Conservation (phyloP, 2,888 invertebrate genomes). For the Diarsia rubi region DNA sequence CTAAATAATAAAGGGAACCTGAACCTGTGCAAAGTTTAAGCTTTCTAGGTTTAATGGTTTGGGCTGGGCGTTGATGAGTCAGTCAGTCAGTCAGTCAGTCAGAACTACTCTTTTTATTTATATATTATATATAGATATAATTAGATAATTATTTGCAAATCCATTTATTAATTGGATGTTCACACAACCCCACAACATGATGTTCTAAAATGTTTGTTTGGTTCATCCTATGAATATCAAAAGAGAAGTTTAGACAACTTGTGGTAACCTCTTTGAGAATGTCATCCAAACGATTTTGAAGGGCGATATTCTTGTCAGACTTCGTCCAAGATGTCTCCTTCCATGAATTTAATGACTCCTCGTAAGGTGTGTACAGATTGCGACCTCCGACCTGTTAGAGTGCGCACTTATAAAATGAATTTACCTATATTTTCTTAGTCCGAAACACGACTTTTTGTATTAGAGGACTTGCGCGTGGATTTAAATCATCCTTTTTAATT, state of each 20-base stretch:
- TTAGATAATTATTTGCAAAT: background rate
- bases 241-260: background rate
- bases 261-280: background rate
- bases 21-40: too few relatives aligned
- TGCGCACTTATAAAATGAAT: conserved; percentile 21
- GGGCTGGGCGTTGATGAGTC: too few relatives aligned
- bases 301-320: conserved; percentile 44
- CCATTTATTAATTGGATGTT: too few relatives aligned
- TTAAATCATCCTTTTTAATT: background rate
- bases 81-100: too few relatives aligned
- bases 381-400: conserved; percentile 11
- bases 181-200: too few relatives aligned
- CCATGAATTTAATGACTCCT: conserved; percentile 32
- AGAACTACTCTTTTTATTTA: too few relatives aligned
- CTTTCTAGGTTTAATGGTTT: too few relatives aligned
- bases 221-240: too few relatives aligned
- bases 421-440: background rate
- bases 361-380: background rate
- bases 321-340: conserved; percentile 14
- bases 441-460: background rate
- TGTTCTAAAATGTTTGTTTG: too few relatives aligned
- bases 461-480: background rate
- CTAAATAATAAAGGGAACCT: too few relatives aligned
- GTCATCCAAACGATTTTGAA: conserved; percentile 5
- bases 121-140: too few relatives aligned